Evolutionary conservation across 1,140 invertebrate species (phyloP).

Genomic region (Cydia fagiglandana): DNA sequence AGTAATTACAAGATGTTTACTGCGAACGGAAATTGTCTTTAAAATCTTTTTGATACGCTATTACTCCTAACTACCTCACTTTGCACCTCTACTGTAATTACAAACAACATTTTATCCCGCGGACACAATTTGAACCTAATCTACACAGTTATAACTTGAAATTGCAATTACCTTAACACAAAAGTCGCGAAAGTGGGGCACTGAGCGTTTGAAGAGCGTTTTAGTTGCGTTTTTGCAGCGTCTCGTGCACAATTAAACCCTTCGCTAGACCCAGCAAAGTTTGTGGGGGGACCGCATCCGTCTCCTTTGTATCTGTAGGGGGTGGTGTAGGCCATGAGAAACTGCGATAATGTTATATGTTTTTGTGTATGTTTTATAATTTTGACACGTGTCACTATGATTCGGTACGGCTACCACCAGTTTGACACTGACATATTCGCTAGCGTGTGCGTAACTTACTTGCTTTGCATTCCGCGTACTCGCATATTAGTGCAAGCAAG

Average conservation of each 20-base stretch:
- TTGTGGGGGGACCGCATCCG: constrained; percentile 43
- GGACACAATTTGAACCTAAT: background rate
- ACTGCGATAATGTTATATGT: background rate
- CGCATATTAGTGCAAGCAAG: too few species aligned
- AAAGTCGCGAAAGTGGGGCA: constrained; percentile 55
- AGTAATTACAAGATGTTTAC: too few species aligned
- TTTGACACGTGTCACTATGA: too few species aligned
- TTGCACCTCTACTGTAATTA: background rate
- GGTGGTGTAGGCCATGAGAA: constrained; percentile 30
- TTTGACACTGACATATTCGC: too few species aligned
- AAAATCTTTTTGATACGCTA: background rate
- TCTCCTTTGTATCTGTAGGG: constrained; percentile 45
- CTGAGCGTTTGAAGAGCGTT: constrained; percentile 47
- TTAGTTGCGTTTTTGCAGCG: constrained; percentile 52
- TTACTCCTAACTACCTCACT: background rate
- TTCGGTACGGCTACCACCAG: too few species aligned
- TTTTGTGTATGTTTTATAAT: background rate
- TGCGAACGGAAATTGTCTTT: too few species aligned
- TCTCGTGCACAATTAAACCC: constrained; percentile 66
- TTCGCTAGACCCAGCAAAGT: constrained; percentile 52
- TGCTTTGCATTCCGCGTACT: too few species aligned
- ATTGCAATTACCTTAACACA: constrained; percentile 44
- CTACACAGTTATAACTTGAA: background rate
- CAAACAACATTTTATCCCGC: background rate
- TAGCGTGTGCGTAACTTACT: too few species aligned